Evolutionary conservation across 1,140 invertebrate genomes (phyloP), one percentile per base, ranked within the genome.

Genomic region (Microplitis mediator): DNA sequence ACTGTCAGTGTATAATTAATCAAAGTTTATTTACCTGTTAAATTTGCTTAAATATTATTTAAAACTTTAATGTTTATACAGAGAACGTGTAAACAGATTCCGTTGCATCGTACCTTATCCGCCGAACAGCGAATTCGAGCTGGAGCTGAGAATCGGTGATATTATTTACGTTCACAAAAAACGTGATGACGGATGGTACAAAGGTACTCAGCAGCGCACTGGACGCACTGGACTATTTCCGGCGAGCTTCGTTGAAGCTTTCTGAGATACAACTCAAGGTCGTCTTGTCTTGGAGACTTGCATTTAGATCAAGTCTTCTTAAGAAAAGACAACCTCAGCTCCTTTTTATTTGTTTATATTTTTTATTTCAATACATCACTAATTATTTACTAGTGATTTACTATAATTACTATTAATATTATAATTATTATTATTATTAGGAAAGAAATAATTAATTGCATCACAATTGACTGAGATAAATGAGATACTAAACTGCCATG

Each of bases 141-240:
- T 98, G 73, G 95, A 97, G 81, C 87, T 98, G 1, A 93, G 94
- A 74, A 90, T 97, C 14, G 95, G 95, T 31, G 97, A 98, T 81
- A 92, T 98, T 64, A 95, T 98, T 68, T 93, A 95, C 78, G 95
- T 98, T 3, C 94, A 95, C 80, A 95, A 95, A 77, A 97, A 97
- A 83, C 91, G 95, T 50, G 95, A 97, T 32, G 96, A 98, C 80
- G 97, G 97, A 11, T 98, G 96, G 96, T 97, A 94, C 82, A 98
- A 98, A 84, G 97, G 96, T 4, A 97, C 95, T 1, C 90, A 95
- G 76, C 92, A 96, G 79, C 89, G 95, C 60, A 97, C 95, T 2
- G 95, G 96, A 13, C 93, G 95, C 76, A 96, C 94, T 2, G 97
- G 97, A 4, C 89, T 98, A 2, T 98, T 98, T 87, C 97, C 97